Base-by-base conservation (phyloP, 2,888 invertebrate species). In the Diaphora mendica region DNA sequence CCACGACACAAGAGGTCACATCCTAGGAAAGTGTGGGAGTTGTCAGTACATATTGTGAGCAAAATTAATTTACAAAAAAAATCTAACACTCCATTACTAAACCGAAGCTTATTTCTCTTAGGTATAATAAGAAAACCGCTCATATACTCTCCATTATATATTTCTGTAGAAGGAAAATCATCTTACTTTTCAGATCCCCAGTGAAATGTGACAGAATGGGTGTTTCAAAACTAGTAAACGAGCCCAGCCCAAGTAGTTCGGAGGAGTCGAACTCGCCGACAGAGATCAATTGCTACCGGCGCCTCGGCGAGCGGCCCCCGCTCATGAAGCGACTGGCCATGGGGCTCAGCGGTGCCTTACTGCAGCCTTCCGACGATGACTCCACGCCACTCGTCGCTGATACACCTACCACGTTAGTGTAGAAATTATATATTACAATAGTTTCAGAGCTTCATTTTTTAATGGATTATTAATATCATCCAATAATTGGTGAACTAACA, bases 221-320 rank as follows among this genome's bases (percentile, higher is more conserved):
- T 26, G 89, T 90, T 35, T 85, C 91, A 44, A 89, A 90, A 85
- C 86, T 91, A 71, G 88, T 90, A 55, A 91, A 90, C 91, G 95
- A 94, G 84, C 90, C 91, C 30, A 95, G 94, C 66, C 97, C 97
- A 51, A 97, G 97, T 92, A 97, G 97, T 90, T 98, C 98, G 83
- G 98, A 98, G 91, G 98, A 98, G 94, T 98, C 98, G 89, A 98
- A 97, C 93, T 98, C 98, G 17, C 98, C 98, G 68, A 98, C 98
- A 70, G 98, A 98, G 95, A 96, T 98, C 92, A 98, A 98, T 94
- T 97, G 98, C 89, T 98, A 98, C 94, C 97, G 98, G 90, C 96
- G 98, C 87, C 96, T 98, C 48, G 91, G 90, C 8, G 91, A 98
- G 91, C 97, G 98, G 90, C 98, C 98, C 76, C 98, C 98, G 71